Evolutionary conservation across 2,797 vertebrate genomes (phyloP).

Genomic region (Morus bassanus): DNA sequence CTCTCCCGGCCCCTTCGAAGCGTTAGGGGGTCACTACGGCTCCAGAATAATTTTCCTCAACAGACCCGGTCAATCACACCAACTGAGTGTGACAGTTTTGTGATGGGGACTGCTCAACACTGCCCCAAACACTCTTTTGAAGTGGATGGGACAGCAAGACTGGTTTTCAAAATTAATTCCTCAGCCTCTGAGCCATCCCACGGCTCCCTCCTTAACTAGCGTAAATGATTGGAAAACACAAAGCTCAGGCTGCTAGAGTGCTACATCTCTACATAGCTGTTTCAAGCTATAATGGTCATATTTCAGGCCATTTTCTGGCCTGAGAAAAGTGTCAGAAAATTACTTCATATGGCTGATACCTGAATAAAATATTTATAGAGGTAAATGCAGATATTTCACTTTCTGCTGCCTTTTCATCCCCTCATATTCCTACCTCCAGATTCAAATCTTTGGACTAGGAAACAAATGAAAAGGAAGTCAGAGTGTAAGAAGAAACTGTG

Average conservation of each 20-base stretch:
- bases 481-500: neutral
- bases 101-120: constrained; percentile 9
- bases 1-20: neutral
- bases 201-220: neutral
- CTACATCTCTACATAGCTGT: neutral
- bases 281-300: neutral
- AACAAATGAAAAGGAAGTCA: neutral
- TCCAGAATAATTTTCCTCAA: constrained; percentile 11
- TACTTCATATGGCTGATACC: neutral
- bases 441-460: neutral
- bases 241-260: neutral
- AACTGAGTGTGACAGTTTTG: constrained; percentile 43
- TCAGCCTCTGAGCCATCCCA: neutral
- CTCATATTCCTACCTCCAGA: neutral
- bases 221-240: neutral
- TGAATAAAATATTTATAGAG: neutral
- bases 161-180: constrained; percentile 41
- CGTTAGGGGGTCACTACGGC: constrained; percentile 9
- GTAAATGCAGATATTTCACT: neutral
- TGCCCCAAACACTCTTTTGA: constrained; percentile 36
- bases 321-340: neutral
- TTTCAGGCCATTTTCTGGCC: neutral
- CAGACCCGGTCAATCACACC: constrained; percentile 45
- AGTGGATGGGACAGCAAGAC: constrained; percentile 20
- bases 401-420: neutral